phyloP scores from a whole-genome alignment of 2,797 vertebrate species.

The Poeciliopsis paucimaculata region DNA sequence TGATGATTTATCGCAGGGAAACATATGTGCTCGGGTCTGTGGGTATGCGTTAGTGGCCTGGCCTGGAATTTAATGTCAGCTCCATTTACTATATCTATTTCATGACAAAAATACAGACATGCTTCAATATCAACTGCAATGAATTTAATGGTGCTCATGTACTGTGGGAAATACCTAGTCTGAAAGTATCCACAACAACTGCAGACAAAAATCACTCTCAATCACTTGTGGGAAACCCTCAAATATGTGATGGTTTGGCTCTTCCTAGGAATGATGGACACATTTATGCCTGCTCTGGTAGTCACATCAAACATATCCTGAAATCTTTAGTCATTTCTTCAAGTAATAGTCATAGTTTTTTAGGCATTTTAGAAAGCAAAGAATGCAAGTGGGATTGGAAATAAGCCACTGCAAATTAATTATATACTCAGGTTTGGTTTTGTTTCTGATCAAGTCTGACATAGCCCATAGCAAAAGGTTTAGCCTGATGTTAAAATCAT shows the following conservation, averaged over 20 bases:
- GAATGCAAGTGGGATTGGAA: constrained; percentile 22
- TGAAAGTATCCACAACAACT: constrained; percentile 48
- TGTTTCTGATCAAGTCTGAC: constrained; percentile 10
- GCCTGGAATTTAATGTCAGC: constrained; percentile 29
- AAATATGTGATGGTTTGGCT: constrained; percentile 63
- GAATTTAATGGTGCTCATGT: constrained; percentile 38
- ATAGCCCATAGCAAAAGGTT: neutral
- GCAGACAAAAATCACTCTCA: constrained; percentile 47
- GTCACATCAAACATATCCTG: constrained; percentile 4
- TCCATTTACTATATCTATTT: constrained; percentile 38
- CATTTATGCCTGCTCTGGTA: constrained; percentile 38
- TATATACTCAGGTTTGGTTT: constrained; percentile 10
- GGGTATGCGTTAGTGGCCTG: constrained; percentile 34
- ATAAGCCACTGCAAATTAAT: constrained; percentile 28
- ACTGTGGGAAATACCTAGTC: constrained; percentile 45
- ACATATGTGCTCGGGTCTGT: constrained; percentile 31
- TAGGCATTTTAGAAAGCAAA: constrained; percentile 19
- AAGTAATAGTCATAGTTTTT: constrained; percentile 9
- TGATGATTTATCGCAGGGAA: constrained; percentile 67
- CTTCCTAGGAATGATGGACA: constrained; percentile 33
- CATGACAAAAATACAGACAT: constrained; percentile 46
- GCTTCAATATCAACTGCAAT: constrained; percentile 48
- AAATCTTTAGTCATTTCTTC: constrained; percentile 25
- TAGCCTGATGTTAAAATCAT: neutral
- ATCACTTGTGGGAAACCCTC: constrained; percentile 49